Conservation (phyloP, 35 echinoderm and acorn worm genomes). For the Lytechinus variegatus region DNA sequence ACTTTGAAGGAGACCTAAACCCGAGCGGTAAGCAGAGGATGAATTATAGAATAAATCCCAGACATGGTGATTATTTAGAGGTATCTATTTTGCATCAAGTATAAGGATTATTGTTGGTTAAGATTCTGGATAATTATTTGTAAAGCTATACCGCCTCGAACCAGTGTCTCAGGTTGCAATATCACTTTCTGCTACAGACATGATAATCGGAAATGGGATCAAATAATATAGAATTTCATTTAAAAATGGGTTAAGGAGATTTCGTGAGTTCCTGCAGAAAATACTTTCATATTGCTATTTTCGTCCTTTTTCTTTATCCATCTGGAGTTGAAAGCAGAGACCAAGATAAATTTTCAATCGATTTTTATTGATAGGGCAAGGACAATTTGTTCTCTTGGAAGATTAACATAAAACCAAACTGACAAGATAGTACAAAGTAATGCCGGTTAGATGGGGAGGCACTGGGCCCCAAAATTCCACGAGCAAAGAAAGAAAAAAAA, state of each 20-base stretch:
- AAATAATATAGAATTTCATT: neutral
- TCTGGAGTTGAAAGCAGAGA: neutral
- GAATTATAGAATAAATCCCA: neutral
- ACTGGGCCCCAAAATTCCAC: too few relatives aligned
- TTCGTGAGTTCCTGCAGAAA: neutral
- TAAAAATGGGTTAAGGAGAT: neutral
- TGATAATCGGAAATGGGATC: neutral
- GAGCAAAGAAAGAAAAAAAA: too few relatives aligned
- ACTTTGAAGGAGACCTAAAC: neutral
- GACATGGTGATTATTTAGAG: neutral
- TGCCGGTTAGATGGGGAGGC: too few relatives aligned
- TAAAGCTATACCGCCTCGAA: neutral
- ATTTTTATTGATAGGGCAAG: neutral
- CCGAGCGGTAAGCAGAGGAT: neutral
- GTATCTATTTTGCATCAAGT: neutral
- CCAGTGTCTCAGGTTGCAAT: neutral
- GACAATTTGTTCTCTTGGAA: neutral
- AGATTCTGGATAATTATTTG: neutral
- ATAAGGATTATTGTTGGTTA: neutral
- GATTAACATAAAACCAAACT: neutral
- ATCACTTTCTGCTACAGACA: neutral
- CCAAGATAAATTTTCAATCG: neutral
- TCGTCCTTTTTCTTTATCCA: neutral
- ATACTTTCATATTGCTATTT: neutral
- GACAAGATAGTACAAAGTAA: neutral